Evolutionary conservation across 2,888 invertebrate genomes (phyloP).

Genomic region (Nemotelus nigrinus): DNA sequence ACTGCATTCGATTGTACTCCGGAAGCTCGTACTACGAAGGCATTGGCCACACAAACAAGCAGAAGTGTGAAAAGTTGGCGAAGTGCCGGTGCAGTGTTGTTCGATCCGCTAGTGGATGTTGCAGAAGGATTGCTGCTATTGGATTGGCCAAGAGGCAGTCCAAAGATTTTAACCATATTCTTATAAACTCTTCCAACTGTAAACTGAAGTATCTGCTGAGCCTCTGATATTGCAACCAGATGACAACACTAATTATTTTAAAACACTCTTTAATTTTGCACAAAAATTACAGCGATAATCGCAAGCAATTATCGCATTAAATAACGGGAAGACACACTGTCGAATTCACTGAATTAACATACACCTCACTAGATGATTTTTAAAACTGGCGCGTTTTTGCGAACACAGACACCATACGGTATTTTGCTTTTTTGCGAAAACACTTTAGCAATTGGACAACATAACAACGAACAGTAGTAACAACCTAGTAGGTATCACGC

Average conservation of each 20-base stretch:
- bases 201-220: background rate
- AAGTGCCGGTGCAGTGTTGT: conserved; percentile 8
- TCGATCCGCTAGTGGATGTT: background rate
- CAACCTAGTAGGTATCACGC: background rate
- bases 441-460: background rate
- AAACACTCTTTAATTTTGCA: background rate
- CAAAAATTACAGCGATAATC: background rate
- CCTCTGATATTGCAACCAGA: no score
- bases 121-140: conserved; percentile 26
- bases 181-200: background rate
- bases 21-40: conserved; percentile 34
- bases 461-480: background rate
- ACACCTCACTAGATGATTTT: no score
- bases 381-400: background rate
- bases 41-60: conserved; percentile 35
- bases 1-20: conserved; percentile 24
- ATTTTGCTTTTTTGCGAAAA: background rate
- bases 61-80: conserved; percentile 21
- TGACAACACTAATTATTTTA: background rate
- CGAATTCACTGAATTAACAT: no score
- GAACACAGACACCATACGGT: background rate
- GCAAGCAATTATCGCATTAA: no score
- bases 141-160: conserved; percentile 30
- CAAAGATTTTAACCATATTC: conserved; percentile 43
- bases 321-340: no score